These are phyloP conservation scores for Anoncus sp. DNA, from an alignment of 2,888 invertebrate species.

Conservation along the genomic window DNA sequence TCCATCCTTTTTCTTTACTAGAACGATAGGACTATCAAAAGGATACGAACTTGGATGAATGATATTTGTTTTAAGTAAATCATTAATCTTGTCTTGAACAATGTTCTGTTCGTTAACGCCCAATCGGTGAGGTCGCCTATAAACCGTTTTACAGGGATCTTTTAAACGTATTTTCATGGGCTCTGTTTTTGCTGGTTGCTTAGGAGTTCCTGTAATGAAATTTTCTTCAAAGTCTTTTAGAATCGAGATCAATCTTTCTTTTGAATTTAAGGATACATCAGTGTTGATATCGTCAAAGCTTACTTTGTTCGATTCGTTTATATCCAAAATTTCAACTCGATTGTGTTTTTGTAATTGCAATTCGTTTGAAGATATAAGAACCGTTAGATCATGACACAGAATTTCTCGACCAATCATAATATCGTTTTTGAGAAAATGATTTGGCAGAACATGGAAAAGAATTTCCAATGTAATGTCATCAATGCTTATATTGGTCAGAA, in stretches of 20 bases:
- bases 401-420: too few species aligned
- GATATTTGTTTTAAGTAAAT: neutral
- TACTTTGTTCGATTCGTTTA: too few species aligned
- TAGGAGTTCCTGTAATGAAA: conserved; percentile 2
- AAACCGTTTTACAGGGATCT: conserved; percentile 1
- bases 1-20: conserved; percentile 2
- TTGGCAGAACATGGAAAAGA: too few species aligned
- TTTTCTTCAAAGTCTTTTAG: neutral
- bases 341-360: too few species aligned
- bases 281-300: too few species aligned
- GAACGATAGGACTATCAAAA: conserved; percentile 1
- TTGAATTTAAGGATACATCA: too few species aligned
- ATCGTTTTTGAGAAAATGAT: too few species aligned
- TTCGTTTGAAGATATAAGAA: too few species aligned
- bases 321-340: too few species aligned
- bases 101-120: neutral
- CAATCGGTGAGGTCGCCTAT: conserved; percentile 6
- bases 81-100: neutral
- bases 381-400: too few species aligned
- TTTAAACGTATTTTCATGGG: conserved; percentile 8
- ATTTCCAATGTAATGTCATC: neutral
- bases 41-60: neutral
- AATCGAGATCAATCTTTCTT: neutral
- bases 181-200: conserved; percentile 6
- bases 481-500: neutral